phyloP scores from a whole-genome alignment of 2,797 vertebrate genomes.

The Otolemur crassicaudatus region DNA sequence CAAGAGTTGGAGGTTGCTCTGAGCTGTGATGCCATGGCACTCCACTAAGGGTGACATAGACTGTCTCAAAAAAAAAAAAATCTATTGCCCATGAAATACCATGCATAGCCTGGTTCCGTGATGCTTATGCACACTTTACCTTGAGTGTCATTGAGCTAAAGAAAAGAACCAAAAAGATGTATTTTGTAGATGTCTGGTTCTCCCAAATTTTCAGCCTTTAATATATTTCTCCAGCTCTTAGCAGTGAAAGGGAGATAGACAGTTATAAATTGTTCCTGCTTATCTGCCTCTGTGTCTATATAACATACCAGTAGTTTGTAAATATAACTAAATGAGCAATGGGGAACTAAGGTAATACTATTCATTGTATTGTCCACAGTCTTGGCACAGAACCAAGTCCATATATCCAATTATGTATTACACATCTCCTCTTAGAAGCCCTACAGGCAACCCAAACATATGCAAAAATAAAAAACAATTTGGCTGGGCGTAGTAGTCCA shows the following conservation, averaged over 20 bases:
- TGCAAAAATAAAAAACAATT: too few species aligned
- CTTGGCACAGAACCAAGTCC: neutral
- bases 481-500: too few species aligned
- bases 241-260: neutral
- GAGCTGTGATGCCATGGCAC: too few species aligned
- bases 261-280: neutral
- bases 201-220: neutral
- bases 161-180: neutral
- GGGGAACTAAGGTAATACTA: neutral
- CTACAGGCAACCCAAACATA: neutral
- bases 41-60: too few species aligned
- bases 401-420: neutral
- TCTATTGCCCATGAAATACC: neutral
- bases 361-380: neutral
- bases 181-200: constrained; percentile 3
- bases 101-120: neutral
- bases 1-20: too few species aligned
- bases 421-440: neutral
- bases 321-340: neutral
- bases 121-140: neutral
- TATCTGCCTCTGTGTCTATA: neutral
- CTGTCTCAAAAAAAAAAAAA: neutral
- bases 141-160: neutral
- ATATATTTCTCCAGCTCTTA: neutral
- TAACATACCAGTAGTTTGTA: neutral